phyloP scores from a whole-genome alignment of 2,797 vertebrate species.

The Leptodactylus fallax region DNA sequence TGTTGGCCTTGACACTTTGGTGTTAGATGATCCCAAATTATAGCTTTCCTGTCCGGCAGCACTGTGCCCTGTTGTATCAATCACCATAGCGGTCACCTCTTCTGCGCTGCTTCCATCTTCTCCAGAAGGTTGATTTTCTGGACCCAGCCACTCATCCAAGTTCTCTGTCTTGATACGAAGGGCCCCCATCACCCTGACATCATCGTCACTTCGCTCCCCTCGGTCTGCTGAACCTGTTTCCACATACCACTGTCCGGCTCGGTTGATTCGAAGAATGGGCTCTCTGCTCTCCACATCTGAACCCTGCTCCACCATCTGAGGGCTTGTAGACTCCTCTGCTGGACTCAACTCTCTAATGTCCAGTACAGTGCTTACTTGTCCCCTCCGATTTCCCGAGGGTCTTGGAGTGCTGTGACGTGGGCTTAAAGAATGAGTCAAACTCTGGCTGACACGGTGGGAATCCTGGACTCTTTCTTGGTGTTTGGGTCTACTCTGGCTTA shows the following conservation, averaged over 20 bases:
- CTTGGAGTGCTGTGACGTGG: constrained; percentile 77
- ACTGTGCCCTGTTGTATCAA: constrained; percentile 90
- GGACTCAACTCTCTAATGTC: constrained; percentile 88
- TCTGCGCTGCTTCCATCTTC: constrained; percentile 89
- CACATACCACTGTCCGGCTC: constrained; percentile 96
- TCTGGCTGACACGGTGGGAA: constrained; percentile 76
- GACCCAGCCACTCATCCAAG: constrained; percentile 91
- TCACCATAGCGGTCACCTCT: constrained; percentile 90
- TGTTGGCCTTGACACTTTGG: constrained; percentile 86
- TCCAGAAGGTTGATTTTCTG: constrained; percentile 85
- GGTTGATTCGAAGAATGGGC: constrained; percentile 92
- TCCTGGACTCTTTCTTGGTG: constrained; percentile 78
- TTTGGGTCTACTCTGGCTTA: constrained; percentile 81
- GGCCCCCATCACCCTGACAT: constrained; percentile 82
- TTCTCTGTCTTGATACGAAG: constrained; percentile 92
- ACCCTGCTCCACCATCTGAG: constrained; percentile 87
- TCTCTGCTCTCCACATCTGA: constrained; percentile 82
- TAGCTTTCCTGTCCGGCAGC: constrained; percentile 83
- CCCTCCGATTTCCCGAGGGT: constrained; percentile 76
- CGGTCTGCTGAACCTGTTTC: constrained; percentile 82
- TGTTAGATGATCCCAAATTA: constrained; percentile 76
- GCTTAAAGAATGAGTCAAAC: constrained; percentile 78
- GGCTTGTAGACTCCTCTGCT: constrained; percentile 87
- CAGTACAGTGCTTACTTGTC: constrained; percentile 79
- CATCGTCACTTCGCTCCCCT: constrained; percentile 77